Conservation (phyloP, 1,140 invertebrate genomes). For the Hestina assimilis region DNA sequence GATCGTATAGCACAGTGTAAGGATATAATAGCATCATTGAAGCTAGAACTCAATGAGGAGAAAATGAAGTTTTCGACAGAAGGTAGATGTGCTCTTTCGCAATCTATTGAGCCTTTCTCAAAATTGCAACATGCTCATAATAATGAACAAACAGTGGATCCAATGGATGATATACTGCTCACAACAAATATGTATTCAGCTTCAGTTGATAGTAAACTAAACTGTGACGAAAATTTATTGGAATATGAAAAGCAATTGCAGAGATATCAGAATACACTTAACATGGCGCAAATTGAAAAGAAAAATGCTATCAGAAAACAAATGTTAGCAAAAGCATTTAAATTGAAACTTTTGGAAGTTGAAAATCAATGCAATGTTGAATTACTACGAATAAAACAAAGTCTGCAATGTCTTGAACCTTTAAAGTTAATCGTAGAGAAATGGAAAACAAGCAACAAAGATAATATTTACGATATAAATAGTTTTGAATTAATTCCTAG, state of each 20-base stretch:
- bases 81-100: constrained; percentile 19
- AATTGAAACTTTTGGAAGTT: constrained; percentile 73
- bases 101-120: neutral
- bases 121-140: neutral
- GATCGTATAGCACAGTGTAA: constrained; percentile 58
- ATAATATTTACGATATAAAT: constrained; percentile 46
- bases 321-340: constrained; percentile 74
- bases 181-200: constrained; percentile 35
- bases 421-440: constrained; percentile 67
- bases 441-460: constrained; percentile 50
- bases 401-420: constrained; percentile 74
- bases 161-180: constrained; percentile 16
- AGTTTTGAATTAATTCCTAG: constrained; percentile 58
- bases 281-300: constrained; percentile 67
- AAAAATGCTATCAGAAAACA: constrained; percentile 72
- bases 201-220: constrained; percentile 51
- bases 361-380: constrained; percentile 80
- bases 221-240: constrained; percentile 62
- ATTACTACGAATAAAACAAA: constrained; percentile 76
- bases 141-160: neutral
- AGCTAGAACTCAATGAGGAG: constrained; percentile 57
- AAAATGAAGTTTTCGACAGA: constrained; percentile 54
- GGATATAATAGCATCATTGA: constrained; percentile 56
- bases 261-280: constrained; percentile 65
- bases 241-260: constrained; percentile 71